Percentiles rank a stretch among this genome's conserved stretches.
These are phyloP conservation scores for Caenorhabditis panamensis DNA, from an alignment of 2,888 invertebrate species.

Conservation along the genomic window DNA sequence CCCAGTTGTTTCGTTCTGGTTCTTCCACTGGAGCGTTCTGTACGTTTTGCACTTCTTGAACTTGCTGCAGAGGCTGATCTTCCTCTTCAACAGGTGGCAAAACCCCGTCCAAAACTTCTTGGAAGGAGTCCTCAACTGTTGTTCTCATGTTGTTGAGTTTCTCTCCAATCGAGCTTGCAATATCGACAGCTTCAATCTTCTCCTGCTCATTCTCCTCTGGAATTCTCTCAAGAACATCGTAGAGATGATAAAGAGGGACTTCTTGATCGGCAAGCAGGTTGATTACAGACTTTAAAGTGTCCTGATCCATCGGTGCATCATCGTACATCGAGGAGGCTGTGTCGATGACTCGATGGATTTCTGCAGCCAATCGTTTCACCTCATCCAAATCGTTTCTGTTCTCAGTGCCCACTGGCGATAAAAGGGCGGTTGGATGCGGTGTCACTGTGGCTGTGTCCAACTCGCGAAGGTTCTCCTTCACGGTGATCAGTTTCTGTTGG, in stretches of 20 bases:
- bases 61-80: slow-evolving; percentile 10
- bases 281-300: slow-evolving; percentile 53
- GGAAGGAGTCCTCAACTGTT: slow-evolving; percentile 25
- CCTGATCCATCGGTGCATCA: slow-evolving; percentile 55
- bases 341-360: slow-evolving; percentile 48
- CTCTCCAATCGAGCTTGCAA: slow-evolving; percentile 40
- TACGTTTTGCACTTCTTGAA: slow-evolving; percentile 27
- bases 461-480: slow-evolving; percentile 65
- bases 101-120: slow-evolving; percentile 31
- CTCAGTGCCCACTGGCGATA: slow-evolving; percentile 53
- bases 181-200: slow-evolving; percentile 49
- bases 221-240: slow-evolving; percentile 45
- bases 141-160: slow-evolving; percentile 30
- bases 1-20: slow-evolving; percentile 55
- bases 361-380: slow-evolving; percentile 49
- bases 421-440: slow-evolving; percentile 42
- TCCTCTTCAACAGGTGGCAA: slow-evolving; percentile 3
- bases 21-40: slow-evolving; percentile 17
- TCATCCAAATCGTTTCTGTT: slow-evolving; percentile 50
- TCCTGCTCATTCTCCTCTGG: slow-evolving; percentile 49
- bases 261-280: slow-evolving; percentile 52
- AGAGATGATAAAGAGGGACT: slow-evolving; percentile 46
- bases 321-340: slow-evolving; percentile 50
- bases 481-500: slow-evolving; percentile 62
- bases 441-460: slow-evolving; percentile 54